A percentile compares a stretch with the other conserved stretches of the same genome.
Conservation (phyloP, 2,113 vertebrate species). For the Arenaria interpres region DNA sequence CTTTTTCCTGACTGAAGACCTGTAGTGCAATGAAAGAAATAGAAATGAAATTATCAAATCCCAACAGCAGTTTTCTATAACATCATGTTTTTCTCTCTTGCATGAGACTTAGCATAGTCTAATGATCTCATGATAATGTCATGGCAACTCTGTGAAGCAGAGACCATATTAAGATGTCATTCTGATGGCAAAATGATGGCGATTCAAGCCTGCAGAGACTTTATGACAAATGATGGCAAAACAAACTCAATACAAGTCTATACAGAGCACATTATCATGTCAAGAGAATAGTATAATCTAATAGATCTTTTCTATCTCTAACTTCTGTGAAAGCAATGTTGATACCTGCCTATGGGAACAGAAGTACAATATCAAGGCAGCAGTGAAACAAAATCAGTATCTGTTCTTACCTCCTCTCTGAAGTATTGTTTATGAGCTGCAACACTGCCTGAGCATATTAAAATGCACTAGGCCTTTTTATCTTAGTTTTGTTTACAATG, state of each 20-base stretch:
- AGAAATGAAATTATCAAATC: slow-evolving; percentile 17
- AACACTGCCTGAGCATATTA: slow-evolving; percentile 17
- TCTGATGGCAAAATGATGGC: slow-evolving; percentile 67
- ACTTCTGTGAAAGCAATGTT: slow-evolving; percentile 17
- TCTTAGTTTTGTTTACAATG: slow-evolving; percentile 39
- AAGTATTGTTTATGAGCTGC: slow-evolving; percentile 18
- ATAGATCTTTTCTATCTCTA: slow-evolving; percentile 40
- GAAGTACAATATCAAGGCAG: not conserved
- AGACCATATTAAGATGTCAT: slow-evolving; percentile 70
- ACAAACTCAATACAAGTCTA: slow-evolving; percentile 52
- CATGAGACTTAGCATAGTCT: slow-evolving; percentile 36
- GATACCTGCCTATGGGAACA: slow-evolving; percentile 36
- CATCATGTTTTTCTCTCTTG: not conserved
- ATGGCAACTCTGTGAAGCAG: slow-evolving; percentile 39
- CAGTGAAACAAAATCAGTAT: slow-evolving; percentile 4
- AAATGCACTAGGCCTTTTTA: slow-evolving; percentile 36
- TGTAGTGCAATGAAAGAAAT: not conserved
- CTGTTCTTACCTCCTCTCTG: not conserved
- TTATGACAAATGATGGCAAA: slow-evolving; percentile 54
- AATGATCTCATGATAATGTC: slow-evolving; percentile 65
- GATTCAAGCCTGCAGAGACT: slow-evolving; percentile 42
- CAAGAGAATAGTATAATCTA: slow-evolving; percentile 51
- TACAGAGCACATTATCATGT: slow-evolving; percentile 45
- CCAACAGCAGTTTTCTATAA: slow-evolving; percentile 9
- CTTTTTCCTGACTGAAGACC: not conserved